Percentiles rank a stretch among this genome's conserved stretches.
Evolutionary conservation across 2,888 invertebrate species (phyloP).

Genomic region (Anticlea derivata): DNA sequence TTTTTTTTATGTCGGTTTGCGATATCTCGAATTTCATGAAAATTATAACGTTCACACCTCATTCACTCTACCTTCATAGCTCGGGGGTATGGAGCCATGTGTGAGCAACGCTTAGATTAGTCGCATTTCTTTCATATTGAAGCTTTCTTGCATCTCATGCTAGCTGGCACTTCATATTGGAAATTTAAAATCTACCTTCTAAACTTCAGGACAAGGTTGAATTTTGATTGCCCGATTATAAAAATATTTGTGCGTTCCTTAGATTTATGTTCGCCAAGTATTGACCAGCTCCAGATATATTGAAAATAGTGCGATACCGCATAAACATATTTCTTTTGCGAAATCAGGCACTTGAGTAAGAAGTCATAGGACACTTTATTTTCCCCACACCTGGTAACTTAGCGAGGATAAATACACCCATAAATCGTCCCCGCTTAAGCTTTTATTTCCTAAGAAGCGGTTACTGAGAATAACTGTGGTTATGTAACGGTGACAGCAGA

Average conservation of each 20-base stretch:
- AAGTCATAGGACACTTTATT: not conserved
- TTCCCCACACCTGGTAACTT: conserved; percentile 5
- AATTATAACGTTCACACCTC: too few relatives aligned
- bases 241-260: too few relatives aligned
- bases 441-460: not conserved
- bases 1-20: too few relatives aligned
- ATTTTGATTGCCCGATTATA: not conserved
- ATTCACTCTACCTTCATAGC: conserved; percentile 6
- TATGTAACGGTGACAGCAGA: too few relatives aligned
- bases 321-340: not conserved
- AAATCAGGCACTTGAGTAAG: not conserved
- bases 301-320: too few relatives aligned
- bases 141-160: not conserved
- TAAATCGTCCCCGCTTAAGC: not conserved
- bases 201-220: not conserved
- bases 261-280: too few relatives aligned
- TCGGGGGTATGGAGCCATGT: conserved; percentile 4
- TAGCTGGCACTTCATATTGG: not conserved
- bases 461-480: not conserved
- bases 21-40: too few relatives aligned
- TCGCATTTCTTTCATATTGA: conserved; percentile 9
- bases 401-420: conserved; percentile 5
- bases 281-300: too few relatives aligned
- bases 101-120: conserved; percentile 11
- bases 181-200: not conserved